Base-by-base conservation (phyloP, 2,113 vertebrate genomes). In the Ctenodactylus gundi region DNA sequence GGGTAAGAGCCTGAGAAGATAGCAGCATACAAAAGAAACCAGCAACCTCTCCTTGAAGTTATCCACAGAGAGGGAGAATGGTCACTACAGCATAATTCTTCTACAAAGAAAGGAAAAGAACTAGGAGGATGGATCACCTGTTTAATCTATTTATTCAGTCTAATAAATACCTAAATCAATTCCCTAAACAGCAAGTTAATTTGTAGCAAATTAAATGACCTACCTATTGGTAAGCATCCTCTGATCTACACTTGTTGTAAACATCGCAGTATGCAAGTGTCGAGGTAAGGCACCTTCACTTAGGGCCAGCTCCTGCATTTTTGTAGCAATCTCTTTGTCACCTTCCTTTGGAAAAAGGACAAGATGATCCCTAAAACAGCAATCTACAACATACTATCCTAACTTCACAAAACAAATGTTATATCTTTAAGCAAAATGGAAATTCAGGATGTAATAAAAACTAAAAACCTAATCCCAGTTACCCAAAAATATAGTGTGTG, bases 171-270 rank as follows among this genome's bases (percentile, higher is more conserved):
- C 58, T 51, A 64, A 96, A 88, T 44, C 15, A 21, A 68, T 46
- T 93, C 29, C 85, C 75, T 95, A 91, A 88, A 88, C 9, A 78
- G 44, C 49, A 95, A 88, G 62, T 53, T 82, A 85, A 92, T 68
- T 82, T 98, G 96, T 49, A 98, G 98, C 85, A 49, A 85, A 91
- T 84, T 41, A 58, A 96, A 39, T 67, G 85, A 97, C 98, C 96
- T 96, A 99, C 99, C 99, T 99, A 98, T 99, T 99, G 70, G 99
- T 99, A 67, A 99, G 99, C 99, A 99, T 99, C 98, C 99, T 99
- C 97, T 99, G 99, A 98, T 99, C 99, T 92, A 98, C 51, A 96
- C 99, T 99, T 98, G 99, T 97, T 96, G 99, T 99, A 98, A 99
- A 99, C 99, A 99, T 98, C 90, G 99, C 99, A 44, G 99, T 99